phyloP scores from a whole-genome alignment of 2,888 invertebrate species.

The Drosophila ochracea region DNA sequence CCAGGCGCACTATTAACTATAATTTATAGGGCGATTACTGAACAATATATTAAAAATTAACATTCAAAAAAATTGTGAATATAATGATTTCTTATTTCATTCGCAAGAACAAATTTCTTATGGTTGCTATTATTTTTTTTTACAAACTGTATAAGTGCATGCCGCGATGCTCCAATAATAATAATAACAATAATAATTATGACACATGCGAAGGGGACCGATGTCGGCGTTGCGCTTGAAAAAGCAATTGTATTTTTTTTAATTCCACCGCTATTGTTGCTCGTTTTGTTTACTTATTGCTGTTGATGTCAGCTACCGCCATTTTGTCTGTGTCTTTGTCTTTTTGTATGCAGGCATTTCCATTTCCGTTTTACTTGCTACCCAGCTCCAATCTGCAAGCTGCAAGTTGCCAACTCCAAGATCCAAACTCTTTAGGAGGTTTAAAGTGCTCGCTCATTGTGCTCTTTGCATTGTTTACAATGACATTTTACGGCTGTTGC shows the following conservation, averaged over 20 bases:
- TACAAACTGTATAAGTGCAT: not conserved
- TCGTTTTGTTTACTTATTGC: slow-evolving; percentile 31
- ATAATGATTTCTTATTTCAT: not conserved
- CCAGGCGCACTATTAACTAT: not conserved
- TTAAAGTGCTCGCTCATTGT: slow-evolving; percentile 59
- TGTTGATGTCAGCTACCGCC: slow-evolving; percentile 12
- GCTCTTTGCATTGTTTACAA: slow-evolving; percentile 60
- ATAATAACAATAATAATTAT: not conserved
- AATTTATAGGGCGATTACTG: not conserved
- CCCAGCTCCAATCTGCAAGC: not conserved
- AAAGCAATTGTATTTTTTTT: slow-evolving; percentile 68
- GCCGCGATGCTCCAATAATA: not conserved
- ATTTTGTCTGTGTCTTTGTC: slow-evolving; percentile 1
- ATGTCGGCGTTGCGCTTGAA: slow-evolving; percentile 21
- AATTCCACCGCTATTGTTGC: slow-evolving; percentile 55
- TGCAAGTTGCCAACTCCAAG: slow-evolving; percentile 2
- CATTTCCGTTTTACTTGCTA: not conserved
- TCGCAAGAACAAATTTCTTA: not conserved
- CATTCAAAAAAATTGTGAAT: not conserved
- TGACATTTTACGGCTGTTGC: slow-evolving; percentile 66
- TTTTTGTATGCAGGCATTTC: slow-evolving; percentile 23
- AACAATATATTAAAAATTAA: not conserved
- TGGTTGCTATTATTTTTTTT: not conserved
- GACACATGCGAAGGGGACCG: slow-evolving; percentile 4
- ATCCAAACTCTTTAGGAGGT: slow-evolving; percentile 34